Conservation (phyloP, 2,888 invertebrate genomes). For the Chrysodeixis includens region DNA sequence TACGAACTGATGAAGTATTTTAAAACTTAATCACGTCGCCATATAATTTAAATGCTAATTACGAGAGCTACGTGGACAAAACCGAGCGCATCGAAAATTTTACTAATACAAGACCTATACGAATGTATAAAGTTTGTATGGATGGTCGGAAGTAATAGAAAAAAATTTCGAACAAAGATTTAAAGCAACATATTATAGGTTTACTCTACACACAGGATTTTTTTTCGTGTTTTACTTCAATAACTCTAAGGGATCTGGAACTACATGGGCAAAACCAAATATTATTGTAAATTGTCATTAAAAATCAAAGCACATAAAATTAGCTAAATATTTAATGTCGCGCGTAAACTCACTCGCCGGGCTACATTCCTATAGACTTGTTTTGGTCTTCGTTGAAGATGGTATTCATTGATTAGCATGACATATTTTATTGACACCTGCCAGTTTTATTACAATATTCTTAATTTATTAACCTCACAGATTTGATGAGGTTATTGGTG, state of each 20-base stretch:
- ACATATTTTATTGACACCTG: conserved; percentile 1
- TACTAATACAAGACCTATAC: no score
- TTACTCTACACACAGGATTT: no score
- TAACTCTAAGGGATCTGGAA: not conserved
- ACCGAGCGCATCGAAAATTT: not conserved
- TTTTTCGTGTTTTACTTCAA: no score
- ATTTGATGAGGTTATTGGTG: not conserved
- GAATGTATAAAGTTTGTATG: no score
- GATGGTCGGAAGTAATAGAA: no score
- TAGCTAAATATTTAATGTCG: conserved; percentile 22
- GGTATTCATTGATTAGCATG: conserved; percentile 28
- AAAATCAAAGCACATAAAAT: not conserved
- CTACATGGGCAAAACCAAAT: not conserved
- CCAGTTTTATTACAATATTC: not conserved
- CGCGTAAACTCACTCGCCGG: conserved; percentile 15
- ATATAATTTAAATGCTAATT: not conserved
- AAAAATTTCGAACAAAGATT: no score
- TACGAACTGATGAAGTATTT: no score
- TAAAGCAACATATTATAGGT: no score
- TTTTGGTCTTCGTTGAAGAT: conserved; percentile 30
- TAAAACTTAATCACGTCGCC: not conserved
- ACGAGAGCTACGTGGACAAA: not conserved
- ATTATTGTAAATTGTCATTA: conserved; percentile 3
- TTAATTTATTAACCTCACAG: not conserved
- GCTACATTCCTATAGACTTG: conserved; percentile 48